Conservation (phyloP, 2,888 invertebrate genomes). For the Nemotelus nigrinus region DNA sequence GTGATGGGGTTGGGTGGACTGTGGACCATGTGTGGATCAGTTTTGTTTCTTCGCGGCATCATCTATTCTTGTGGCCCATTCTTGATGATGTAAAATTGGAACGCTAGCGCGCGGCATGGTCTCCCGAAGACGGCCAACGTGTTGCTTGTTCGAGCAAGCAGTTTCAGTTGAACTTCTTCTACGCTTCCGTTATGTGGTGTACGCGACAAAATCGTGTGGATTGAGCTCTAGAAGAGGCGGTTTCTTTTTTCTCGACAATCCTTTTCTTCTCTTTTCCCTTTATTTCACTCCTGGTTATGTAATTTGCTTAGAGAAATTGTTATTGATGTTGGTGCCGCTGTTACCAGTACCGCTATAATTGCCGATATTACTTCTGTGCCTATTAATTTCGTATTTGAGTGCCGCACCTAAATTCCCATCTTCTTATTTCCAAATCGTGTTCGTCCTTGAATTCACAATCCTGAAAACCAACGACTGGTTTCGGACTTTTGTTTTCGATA, state of each 20-base stretch:
- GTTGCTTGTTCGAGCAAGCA: constrained; percentile 53
- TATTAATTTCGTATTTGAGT: background rate
- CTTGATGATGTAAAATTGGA: constrained; percentile 27
- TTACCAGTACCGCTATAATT: background rate
- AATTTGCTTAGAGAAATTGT: constrained; percentile 23
- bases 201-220: constrained; percentile 46
- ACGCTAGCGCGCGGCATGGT: constrained; percentile 18
- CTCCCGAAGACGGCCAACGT: constrained; percentile 51
- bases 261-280: constrained; percentile 38
- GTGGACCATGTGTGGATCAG: constrained; percentile 22
- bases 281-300: constrained; percentile 38
- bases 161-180: constrained; percentile 55
- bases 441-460: constrained; percentile 7
- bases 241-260: constrained; percentile 17
- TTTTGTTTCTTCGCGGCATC: constrained; percentile 13
- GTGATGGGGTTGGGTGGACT: background rate
- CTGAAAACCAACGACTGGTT: background rate
- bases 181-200: constrained; percentile 55
- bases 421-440: background rate
- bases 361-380: background rate
- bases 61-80: constrained; percentile 32
- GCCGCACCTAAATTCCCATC: constrained; percentile 16
- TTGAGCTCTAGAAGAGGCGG: constrained; percentile 16
- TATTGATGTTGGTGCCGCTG: background rate
- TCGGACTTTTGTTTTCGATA: too few relatives aligned